Evolutionary conservation across 1,140 invertebrate species (phyloP).

Genomic region (Paramacrobiotus metropolitanus): DNA sequence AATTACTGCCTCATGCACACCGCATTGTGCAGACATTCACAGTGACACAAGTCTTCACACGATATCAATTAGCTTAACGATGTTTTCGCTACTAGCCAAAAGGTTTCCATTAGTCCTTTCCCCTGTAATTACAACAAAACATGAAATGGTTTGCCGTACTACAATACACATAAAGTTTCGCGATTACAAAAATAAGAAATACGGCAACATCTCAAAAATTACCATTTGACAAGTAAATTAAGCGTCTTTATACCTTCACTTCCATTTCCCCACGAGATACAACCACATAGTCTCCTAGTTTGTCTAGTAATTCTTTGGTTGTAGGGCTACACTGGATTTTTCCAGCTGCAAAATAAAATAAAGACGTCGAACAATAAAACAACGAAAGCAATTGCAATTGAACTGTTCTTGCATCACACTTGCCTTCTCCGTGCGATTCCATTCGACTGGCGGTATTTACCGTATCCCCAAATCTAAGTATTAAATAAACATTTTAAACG

Average conservation of each 20-base stretch:
- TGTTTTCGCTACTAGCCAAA: conserved; percentile 32
- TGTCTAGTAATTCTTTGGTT: conserved; percentile 65
- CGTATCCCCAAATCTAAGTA: conserved; percentile 76
- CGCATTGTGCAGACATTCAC: no score
- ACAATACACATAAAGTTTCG: no score
- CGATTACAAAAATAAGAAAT: no score
- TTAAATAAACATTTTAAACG: no score
- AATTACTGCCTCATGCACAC: no score
- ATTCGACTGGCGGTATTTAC: conserved; percentile 79
- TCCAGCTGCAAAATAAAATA: conserved; percentile 37
- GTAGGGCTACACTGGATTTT: conserved; percentile 78
- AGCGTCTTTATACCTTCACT: conserved; percentile 56
- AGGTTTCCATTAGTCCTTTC: conserved; percentile 23
- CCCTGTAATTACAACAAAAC: conserved; percentile 15
- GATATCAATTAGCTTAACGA: no score
- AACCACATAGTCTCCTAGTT: conserved; percentile 64
- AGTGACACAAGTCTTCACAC: no score
- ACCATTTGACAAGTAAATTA: conserved; percentile 1
- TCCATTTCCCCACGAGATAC: conserved; percentile 68
- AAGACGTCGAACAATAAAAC: no score
- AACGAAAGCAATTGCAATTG: no score
- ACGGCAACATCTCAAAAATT: conserved; percentile 6
- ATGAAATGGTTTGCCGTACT: not conserved
- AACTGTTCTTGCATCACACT: no score
- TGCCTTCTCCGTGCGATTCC: conserved; percentile 75